Evolutionary conservation across 92 coral and sea anemone genomes (phyloP).

Genomic region (Chrysogorgia sp.): DNA sequence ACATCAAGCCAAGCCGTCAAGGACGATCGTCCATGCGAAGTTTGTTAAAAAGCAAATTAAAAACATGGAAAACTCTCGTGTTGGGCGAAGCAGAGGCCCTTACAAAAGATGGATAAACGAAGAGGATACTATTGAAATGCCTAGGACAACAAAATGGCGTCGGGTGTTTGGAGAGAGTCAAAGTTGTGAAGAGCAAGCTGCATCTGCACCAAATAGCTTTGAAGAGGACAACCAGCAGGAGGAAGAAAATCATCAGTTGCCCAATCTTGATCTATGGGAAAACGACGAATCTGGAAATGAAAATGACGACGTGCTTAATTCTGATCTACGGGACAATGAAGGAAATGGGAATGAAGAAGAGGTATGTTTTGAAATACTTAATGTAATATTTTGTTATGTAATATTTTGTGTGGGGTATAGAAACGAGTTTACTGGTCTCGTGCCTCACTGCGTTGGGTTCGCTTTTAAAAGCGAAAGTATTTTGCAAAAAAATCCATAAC

Average conservation of each 20-base stretch:
- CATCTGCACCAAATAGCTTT: neutral
- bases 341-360: slow-evolving; percentile 1
- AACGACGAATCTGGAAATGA: neutral
- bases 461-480: too few species aligned
- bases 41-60: too few species aligned
- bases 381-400: too few species aligned
- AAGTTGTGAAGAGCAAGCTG: neutral
- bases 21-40: too few species aligned
- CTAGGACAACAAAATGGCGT: slow-evolving; percentile 6
- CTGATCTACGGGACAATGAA: neutral
- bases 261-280: neutral
- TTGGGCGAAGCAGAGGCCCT: slow-evolving; percentile 4
- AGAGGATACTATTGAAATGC: neutral
- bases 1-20: too few species aligned
- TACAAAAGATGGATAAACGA: neutral
- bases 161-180: neutral
- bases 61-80: neutral
- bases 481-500: too few species aligned
- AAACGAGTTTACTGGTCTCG: too few species aligned
- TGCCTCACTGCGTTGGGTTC: too few species aligned
- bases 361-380: slow-evolving; percentile 6
- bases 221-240: neutral
- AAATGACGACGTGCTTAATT: neutral
- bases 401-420: too few species aligned
- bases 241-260: neutral